Base-by-base conservation (phyloP, 2,113 vertebrate species). In the Cyprinus carpio region DNA sequence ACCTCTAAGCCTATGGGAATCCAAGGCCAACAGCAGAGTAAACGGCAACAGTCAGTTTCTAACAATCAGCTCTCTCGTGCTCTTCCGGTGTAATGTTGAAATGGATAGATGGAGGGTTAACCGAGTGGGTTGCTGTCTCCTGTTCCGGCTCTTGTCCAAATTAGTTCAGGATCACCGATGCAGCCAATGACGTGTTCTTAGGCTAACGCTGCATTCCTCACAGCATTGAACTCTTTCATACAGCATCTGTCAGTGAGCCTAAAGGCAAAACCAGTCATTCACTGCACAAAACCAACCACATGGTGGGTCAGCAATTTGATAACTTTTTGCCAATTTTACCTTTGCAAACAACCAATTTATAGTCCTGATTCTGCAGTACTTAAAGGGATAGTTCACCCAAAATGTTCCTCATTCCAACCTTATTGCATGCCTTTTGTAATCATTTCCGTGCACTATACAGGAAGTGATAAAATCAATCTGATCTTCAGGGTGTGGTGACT, bases 1-100 rank as follows among this genome's bases (percentile, higher is more conserved):
- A 77, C 85, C 67, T 78, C 84, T 27, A 34, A 84, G 87, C 75
- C 23, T 91, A 88, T 85, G 91, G 91, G 92, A 58, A 77, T 67
- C 75, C 82, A 86, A 77, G 84, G 78, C 88, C 85, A 51, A 40
- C 76, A 46, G 56, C 71, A 64, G 84, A 84, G 31, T 40, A 84
- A 84, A 80, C 25, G 40, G 77, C 69, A 76, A 85, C 54, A 62
- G 43, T 71, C 54, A 65, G 62, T 84, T 85, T 82, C 27, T 82
- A 87, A 54, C 87, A 85, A 51, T 75, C 77, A 76, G 60, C 49
- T 83, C 51, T 79, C 56, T 72, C 23, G 34, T 15, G 54, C 18
- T 62, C 67, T 81, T 64, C 60, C 71, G 60, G 67, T 12, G 29
- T 54, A 40, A 62, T 64, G 60, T 78, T 75, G 34, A 31, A 29